A percentile compares a stretch with the other conserved stretches of the same genome.
These are phyloP conservation scores for Meandrina meandrites DNA, from an alignment of 92 coral and sea anemone species.

Conservation along the genomic window DNA sequence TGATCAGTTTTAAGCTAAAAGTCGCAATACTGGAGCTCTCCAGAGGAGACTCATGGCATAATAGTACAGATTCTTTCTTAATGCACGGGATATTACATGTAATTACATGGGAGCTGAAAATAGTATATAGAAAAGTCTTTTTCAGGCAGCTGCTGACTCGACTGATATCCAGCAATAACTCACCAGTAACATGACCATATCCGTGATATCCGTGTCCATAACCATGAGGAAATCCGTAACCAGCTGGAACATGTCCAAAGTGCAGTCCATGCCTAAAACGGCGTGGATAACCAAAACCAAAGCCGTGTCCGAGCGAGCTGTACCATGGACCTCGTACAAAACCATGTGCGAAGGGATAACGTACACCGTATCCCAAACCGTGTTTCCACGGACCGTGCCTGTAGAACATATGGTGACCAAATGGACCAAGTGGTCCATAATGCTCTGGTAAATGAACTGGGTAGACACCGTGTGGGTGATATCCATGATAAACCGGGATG, in stretches of 20 bases:
- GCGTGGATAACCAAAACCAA: slow-evolving; percentile 3
- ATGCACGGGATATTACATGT: background rate
- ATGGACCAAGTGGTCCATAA: slow-evolving; percentile 19
- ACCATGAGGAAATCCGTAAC: background rate
- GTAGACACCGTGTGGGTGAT: slow-evolving; percentile 3
- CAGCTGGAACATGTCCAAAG: background rate
- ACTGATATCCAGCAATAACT: background rate
- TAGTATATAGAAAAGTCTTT: background rate
- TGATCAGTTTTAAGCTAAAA: background rate
- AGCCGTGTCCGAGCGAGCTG: background rate
- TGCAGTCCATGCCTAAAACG: background rate
- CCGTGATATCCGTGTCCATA: slow-evolving; percentile 17
- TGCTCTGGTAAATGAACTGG: slow-evolving; percentile 26
- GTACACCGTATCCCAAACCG: slow-evolving; percentile 12
- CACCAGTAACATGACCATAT: slow-evolving; percentile 6
- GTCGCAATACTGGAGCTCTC: background rate
- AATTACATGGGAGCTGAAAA: background rate
- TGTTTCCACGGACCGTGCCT: slow-evolving; percentile 9
- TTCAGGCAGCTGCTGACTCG: background rate
- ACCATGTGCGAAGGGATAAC: slow-evolving; percentile 20
- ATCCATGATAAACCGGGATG: slow-evolving; percentile 37
- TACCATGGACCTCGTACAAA: slow-evolving; percentile 12
- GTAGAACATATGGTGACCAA: slow-evolving; percentile 22
- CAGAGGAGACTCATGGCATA: background rate
- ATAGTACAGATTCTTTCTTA: too few relatives aligned